A percentile compares a stretch with the other conserved stretches of the same genome.
These are phyloP conservation scores for Uria lomvia DNA, from an alignment of 2,113 vertebrate genomes.

Conservation along the genomic window DNA sequence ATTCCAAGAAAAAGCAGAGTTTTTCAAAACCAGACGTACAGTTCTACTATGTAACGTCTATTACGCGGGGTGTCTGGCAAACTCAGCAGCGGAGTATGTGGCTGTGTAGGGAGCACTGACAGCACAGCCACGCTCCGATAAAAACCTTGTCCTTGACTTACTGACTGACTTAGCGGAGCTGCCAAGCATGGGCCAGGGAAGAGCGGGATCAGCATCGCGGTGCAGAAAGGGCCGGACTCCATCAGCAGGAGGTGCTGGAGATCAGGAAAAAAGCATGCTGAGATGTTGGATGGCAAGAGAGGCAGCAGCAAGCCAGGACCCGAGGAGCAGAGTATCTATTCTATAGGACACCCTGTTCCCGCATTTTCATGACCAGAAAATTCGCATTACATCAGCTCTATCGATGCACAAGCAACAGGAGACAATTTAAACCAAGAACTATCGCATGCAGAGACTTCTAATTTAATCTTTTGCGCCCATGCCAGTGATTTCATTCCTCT, in stretches of 20 bases:
- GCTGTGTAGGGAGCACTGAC: not conserved
- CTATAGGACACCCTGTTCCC: slow-evolving; percentile 26
- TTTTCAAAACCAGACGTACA: accelerated
- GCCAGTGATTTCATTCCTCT: not conserved
- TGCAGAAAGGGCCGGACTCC: slow-evolving; percentile 35
- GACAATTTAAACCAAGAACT: not conserved
- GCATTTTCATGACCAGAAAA: not conserved
- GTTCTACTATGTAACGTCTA: accelerated
- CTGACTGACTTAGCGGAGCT: not conserved
- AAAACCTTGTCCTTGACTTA: not conserved
- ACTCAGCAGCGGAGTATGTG: accelerated
- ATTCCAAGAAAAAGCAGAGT: not conserved
- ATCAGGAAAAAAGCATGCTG: slow-evolving; percentile 23
- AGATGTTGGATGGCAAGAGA: not conserved
- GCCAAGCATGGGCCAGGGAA: not conserved
- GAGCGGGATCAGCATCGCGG: not conserved
- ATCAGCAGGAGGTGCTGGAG: slow-evolving; percentile 51
- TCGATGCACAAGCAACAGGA: not conserved
- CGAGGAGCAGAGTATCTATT: not conserved
- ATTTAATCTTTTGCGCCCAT: not conserved
- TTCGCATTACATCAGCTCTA: slow-evolving; percentile 13
- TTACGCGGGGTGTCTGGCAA: not conserved
- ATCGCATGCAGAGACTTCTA: not conserved
- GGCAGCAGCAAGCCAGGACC: slow-evolving; percentile 11
- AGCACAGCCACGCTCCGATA: no score